Base-by-base conservation (phyloP, 2,113 vertebrate genomes). In the Albula goreensis region DNA sequence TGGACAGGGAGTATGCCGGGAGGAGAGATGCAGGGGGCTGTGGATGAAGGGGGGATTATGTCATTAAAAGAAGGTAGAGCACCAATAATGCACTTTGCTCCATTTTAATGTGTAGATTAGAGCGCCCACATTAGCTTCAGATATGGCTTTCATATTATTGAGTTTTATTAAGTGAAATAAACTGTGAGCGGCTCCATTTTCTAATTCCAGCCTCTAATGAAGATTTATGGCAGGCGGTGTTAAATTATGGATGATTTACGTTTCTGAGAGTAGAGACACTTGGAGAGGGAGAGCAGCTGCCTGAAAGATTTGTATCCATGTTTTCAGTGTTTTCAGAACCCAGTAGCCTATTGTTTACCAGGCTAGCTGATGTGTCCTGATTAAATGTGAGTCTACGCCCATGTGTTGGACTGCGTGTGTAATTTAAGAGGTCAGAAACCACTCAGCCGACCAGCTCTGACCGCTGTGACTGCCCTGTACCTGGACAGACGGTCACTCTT, bases 241-340 rank as follows among this genome's bases (percentile, higher is more conserved):
- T 82, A 82, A 91, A 95, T 94, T 92, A 92, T 87, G 90, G 86
- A 91, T 91, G 88, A 94, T 94, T 94, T 93, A 91, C 92, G 93
- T 92, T 92, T 89, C 80, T 50, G 89, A 90, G 88, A 22, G 82
- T 78, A 91, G 63, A 86, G 87, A 77, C 84, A 90, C 88, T 88
- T 87, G 19, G 79, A 41, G 15, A 51, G 13, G 49, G 66, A 15
- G 70, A 48, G 63, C 49, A 4, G 50, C 74, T 19, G 50, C 17
- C n/a, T 53, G 51, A 77, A 7, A 84, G 83, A 84, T 78, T 66
- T 77, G 12, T 51, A 66, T 25, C 25, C 83, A 22, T 31, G 66
- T 31, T 31, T 17, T 51, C 48, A 13, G 63, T 31, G 66, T 31
- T 31, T 17, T 51, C 48, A 13, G 63, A 25, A 50, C 22, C 83